Evolutionary conservation across 2,113 vertebrate genomes (phyloP), one percentile per base, ranked within the genome.

Genomic region (Campylorhamphus procurvoides): DNA sequence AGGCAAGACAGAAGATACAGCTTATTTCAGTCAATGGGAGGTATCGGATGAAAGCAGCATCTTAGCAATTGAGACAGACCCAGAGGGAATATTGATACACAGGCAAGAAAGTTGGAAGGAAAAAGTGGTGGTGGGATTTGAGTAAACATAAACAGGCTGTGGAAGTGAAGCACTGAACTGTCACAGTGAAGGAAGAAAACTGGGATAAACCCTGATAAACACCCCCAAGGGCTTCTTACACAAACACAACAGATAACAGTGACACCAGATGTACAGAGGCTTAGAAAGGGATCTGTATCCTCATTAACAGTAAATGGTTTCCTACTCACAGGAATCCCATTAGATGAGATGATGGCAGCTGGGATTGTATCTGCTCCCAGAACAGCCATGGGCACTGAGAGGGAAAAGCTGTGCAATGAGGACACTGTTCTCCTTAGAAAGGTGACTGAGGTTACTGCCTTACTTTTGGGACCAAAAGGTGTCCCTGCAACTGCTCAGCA

Each of bases 351-450:
- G 3, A 29, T 1, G 11, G 64, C 84, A 63, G 39, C 81, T 35
- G 39, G 67, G 47, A 49, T 3, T 12, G 33, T 3, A 18, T 27
- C 33, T 1, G 1, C 37, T 68, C 53, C 69, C 67, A 64, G 52
- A 87, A 23, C 1, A 90, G 44, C 63, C 42, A 18, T 0, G 2
- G 35, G 37, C 40, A 49, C 6, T 1, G 4, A 10, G 67, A 79
- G 35, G 29, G 17, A 53, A 35, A 40, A 72, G 53, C 6, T 3
- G 0, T 4, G 42, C 50, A 63, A 22, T 0, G 1, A 50, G 53
- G 56, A 59, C 24, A 18, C 31, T 14, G 63, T 37, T 74, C 28
- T 46, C 35, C 53, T 68, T 1, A 14, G 20, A 50, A n/a, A 69
- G 46, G 18, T 10, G 7, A 40, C 29, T 0, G 9, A 66, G 39